phyloP scores from a whole-genome alignment of 2,113 vertebrate species.

The Edolisoma coerulescens region DNA sequence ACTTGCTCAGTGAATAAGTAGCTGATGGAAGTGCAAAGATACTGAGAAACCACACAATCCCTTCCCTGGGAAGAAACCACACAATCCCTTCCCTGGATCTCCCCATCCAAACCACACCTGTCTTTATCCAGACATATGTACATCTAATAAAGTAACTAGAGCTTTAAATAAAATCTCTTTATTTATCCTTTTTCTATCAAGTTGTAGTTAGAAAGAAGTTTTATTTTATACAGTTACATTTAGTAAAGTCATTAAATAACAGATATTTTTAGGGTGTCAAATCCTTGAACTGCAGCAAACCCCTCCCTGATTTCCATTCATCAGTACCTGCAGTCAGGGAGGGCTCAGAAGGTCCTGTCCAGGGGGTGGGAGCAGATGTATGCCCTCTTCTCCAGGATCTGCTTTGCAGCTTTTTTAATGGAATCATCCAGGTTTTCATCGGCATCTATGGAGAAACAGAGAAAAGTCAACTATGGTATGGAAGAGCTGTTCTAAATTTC shows the following conservation, averaged over 20 bases:
- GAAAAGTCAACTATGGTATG: neutral
- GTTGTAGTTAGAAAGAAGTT: neutral
- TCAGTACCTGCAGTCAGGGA: neutral
- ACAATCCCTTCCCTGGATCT: neutral
- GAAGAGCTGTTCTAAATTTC: neutral
- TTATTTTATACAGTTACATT: neutral
- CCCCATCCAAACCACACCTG: accelerated
- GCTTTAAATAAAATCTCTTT: neutral
- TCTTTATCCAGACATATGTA: accelerated
- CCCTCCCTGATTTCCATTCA: neutral
- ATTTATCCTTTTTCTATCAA: neutral
- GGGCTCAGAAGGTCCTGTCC: slow-evolving; percentile 81
- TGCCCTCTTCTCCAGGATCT: slow-evolving; percentile 82
- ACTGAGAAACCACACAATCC: neutral
- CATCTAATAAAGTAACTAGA: neutral
- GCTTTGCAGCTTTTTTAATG: slow-evolving; percentile 87
- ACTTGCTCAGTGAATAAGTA: neutral
- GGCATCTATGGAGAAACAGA: slow-evolving; percentile 68
- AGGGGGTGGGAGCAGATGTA: slow-evolving; percentile 91
- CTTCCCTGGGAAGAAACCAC: neutral
- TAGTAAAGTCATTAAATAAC: neutral
- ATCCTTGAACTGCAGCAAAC: neutral
- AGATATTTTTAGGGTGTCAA: neutral
- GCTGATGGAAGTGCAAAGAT: neutral
- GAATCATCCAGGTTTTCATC: slow-evolving; percentile 87